Conservation (phyloP, 2,888 invertebrate species). For the Dioctria linearis region DNA sequence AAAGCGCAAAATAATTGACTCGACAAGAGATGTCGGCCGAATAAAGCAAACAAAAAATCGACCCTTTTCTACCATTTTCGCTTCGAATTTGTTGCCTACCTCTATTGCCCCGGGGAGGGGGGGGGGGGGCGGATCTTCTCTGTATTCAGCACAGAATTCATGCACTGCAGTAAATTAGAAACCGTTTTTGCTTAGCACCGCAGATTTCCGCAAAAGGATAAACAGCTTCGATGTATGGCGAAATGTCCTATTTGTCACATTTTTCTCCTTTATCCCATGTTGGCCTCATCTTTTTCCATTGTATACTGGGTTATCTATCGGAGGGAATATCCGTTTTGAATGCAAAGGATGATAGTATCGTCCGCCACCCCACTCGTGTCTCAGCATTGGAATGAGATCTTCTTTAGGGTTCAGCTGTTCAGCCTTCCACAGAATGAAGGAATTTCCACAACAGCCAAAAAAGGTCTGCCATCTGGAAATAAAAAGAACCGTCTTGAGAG, state of each 20-base stretch:
- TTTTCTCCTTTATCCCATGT: slow-evolving; percentile 37
- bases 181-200: slow-evolving; percentile 53
- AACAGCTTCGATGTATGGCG: slow-evolving; percentile 51
- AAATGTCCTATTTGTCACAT: slow-evolving; percentile 53
- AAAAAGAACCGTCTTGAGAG: slow-evolving; percentile 52
- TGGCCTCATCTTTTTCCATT: slow-evolving; percentile 30
- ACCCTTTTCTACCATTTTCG: slow-evolving; percentile 47
- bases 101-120: background rate
- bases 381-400: background rate
- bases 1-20: slow-evolving; percentile 52
- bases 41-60: slow-evolving; percentile 42
- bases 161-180: slow-evolving; percentile 52
- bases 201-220: slow-evolving; percentile 53
- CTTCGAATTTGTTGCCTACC: slow-evolving; percentile 27
- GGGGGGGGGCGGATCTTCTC: slow-evolving; percentile 35
- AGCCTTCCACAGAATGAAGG: slow-evolving; percentile 24
- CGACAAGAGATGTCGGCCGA: slow-evolving; percentile 44
- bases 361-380: background rate
- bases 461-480: slow-evolving; percentile 52
- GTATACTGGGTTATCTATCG: slow-evolving; percentile 42
- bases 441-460: slow-evolving; percentile 21
- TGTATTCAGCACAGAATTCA: slow-evolving; percentile 41
- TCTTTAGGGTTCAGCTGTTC: slow-evolving; percentile 19
- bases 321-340: slow-evolving; percentile 48
- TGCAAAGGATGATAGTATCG: slow-evolving; percentile 38